Conservation (phyloP, 2,888 invertebrate species). For the Bellardia pandia region DNA sequence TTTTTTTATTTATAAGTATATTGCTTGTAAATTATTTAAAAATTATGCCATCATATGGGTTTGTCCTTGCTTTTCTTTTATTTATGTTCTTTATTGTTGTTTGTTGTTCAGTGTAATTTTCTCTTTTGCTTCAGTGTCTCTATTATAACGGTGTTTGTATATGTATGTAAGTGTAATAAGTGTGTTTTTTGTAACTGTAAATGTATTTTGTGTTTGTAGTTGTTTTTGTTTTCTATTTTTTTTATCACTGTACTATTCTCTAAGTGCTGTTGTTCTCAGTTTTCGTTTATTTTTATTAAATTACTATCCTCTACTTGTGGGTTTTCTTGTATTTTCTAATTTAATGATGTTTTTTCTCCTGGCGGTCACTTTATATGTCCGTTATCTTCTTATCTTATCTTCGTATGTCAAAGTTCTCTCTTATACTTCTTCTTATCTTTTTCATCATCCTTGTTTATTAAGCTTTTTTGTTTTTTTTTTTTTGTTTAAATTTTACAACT, state of each 20-base stretch:
- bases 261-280: conserved; percentile 56
- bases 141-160: conserved; percentile 34
- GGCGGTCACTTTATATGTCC: conserved; percentile 76
- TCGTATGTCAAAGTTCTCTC: conserved; percentile 49
- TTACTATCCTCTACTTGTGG: conserved; percentile 55
- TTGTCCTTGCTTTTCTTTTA: conserved; percentile 76
- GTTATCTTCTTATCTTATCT: conserved; percentile 65
- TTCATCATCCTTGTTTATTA: conserved; percentile 57
- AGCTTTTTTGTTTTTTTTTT: conserved; percentile 63
- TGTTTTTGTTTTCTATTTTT: conserved; percentile 44
- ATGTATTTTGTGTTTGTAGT: conserved; percentile 31
- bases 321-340: conserved; percentile 44
- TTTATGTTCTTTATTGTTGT: conserved; percentile 57
- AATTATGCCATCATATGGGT: conserved; percentile 80
- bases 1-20: conserved; percentile 72
- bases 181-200: conserved; percentile 41
- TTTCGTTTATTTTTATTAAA: background rate
- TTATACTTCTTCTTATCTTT: conserved; percentile 36
- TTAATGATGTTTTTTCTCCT: conserved; percentile 65
- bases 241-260: conserved; percentile 71
- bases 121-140: conserved; percentile 49
- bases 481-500: conserved; percentile 77
- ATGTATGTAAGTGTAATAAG: conserved; percentile 12
- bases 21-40: conserved; percentile 71
- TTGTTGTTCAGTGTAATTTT: conserved; percentile 33